Evolutionary conservation across 2,888 invertebrate species (phyloP).

Genomic region (Chaitophorus viminalis): DNA sequence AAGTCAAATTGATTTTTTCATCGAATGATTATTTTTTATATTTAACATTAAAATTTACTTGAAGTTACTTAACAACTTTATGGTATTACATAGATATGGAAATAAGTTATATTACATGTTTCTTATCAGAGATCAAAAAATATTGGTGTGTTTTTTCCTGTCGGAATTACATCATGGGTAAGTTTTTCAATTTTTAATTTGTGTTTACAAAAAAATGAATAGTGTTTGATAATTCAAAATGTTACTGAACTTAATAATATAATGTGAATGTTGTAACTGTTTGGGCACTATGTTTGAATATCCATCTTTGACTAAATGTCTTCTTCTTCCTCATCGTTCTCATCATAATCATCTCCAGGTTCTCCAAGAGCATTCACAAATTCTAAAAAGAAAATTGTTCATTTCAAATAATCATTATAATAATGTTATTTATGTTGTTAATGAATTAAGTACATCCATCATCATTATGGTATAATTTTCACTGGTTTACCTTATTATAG

Average conservation of each 20-base stretch:
- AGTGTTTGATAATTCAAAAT: neutral
- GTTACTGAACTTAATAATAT: slow-evolving; percentile 1
- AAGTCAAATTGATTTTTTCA: slow-evolving; percentile 39
- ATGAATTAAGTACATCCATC: no score
- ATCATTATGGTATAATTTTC: no score
- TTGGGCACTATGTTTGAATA: slow-evolving; percentile 12
- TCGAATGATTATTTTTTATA: slow-evolving; percentile 12
- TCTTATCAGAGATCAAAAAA: slow-evolving; percentile 39
- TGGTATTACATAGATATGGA: slow-evolving; percentile 11
- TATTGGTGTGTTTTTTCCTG: slow-evolving; percentile 47
- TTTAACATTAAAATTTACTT: slow-evolving; percentile 30
- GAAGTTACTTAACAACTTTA: slow-evolving; percentile 24
- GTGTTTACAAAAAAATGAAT: slow-evolving; percentile 22
- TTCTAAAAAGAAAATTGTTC: slow-evolving; percentile 70
- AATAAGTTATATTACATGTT: slow-evolving; percentile 31
- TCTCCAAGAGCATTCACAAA: slow-evolving; percentile 87
- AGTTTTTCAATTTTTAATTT: slow-evolving; percentile 6
- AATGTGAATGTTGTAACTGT: neutral
- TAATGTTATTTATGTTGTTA: no score
- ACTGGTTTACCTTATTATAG: no score
- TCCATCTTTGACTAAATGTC: slow-evolving; percentile 52
- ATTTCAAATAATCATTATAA: neutral
- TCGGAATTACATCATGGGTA: slow-evolving; percentile 28
- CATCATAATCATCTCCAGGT: slow-evolving; percentile 70
- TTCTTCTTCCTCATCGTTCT: slow-evolving; percentile 64